Evolutionary conservation across 92 coral and sea anemone genomes (phyloP), one percentile per base, ranked within the genome.

Genomic region (Paramuricea clavata): DNA sequence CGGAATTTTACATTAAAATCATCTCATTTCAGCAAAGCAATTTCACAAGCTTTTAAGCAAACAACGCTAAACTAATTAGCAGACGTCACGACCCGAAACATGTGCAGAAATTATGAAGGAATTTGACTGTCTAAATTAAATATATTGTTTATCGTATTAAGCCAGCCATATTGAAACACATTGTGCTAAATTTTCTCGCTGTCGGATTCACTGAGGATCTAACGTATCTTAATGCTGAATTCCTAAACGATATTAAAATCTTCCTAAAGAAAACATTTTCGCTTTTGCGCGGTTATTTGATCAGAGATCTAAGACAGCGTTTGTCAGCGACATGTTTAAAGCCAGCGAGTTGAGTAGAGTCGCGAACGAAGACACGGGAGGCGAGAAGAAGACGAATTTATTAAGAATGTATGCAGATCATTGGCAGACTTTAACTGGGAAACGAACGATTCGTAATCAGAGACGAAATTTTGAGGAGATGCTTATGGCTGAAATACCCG

Each of bases 341-440:
- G 34, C 78, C 15, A 39, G 28, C 28, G 78, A 39, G 56, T 44
- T 72, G 78, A 27, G 26, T 5, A 41, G 49, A n/a, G 1, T 34
- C 1, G 49, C 47, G 6, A 36, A 22, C 22, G 78, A 72, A 22
- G 26, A n/a, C 6, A 12, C 52, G 12, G 30, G 52, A 10, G 57
- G 4, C 32, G 56, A 59, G 34, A 41, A 31, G 34, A 33, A 2
- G n/a, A 30, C 56, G 35, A 41, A 61, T 33, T 42, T 79, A 16
- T 41, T 79, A 47, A 59, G 73, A 79, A 79, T 79, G 84, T 79
- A 60, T 69, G 19, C 84, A 3, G 84, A 79, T 36, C 84, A 28
- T 25, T 79, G 84, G 84, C 84, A 79, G 28, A 79, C 84, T 6
- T 61, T 79, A 26, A 79, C 73, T 13, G 84, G 84, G 57, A 79